Base-by-base conservation (phyloP, 2,113 vertebrate genomes). In the Oenanthe oenanthe region DNA sequence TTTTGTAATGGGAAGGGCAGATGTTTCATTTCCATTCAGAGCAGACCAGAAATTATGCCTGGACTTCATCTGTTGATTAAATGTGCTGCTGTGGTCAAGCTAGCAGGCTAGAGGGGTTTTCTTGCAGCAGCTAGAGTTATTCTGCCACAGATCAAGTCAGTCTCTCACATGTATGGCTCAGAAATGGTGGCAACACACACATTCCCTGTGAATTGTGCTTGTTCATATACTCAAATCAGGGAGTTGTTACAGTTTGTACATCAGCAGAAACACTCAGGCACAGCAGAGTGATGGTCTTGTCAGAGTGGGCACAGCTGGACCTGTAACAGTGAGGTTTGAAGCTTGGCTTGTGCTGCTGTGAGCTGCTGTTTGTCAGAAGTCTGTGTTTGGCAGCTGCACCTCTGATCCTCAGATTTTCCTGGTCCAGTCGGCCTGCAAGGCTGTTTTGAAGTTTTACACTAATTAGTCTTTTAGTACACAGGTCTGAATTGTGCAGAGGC, bases 1-100 rank as follows among this genome's bases (percentile, higher is more conserved):
- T 88, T 91, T 82, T 82, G 32, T 81, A 73, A 25, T 31, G 67
- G 67, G 43, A 83, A 89, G 28, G 40, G 51, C 50, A 88, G 47
- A 40, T 83, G 58, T 72, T 97, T 85, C 70, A 40, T 82, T 94
- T 53, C 48, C 38, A 45, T 79, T 89, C 67, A 70, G 66, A 81
- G 43, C 51, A 79, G 63, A 70, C 34, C 26, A 88, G 71, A 76
- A 94, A 40, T 3, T 0, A 25, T 74, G 43, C 36, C 47, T 93
- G 62, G 34, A 60, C 42, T 82, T 92, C 17, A 74, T 19, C 19
- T 81, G 56, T 66, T 81, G 31, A 9, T 79, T 57, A 72, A 93
- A 71, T 43, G 17, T 76, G 32, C 36, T 60, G 31, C 43, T 45
- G 21, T 84, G 73, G 53, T 84, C 72, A 51, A n/a, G 56, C 47